These are phyloP conservation scores for Tychaedon coryphoeus DNA, from an alignment of 2,113 vertebrate genomes.

Conservation along the genomic window DNA sequence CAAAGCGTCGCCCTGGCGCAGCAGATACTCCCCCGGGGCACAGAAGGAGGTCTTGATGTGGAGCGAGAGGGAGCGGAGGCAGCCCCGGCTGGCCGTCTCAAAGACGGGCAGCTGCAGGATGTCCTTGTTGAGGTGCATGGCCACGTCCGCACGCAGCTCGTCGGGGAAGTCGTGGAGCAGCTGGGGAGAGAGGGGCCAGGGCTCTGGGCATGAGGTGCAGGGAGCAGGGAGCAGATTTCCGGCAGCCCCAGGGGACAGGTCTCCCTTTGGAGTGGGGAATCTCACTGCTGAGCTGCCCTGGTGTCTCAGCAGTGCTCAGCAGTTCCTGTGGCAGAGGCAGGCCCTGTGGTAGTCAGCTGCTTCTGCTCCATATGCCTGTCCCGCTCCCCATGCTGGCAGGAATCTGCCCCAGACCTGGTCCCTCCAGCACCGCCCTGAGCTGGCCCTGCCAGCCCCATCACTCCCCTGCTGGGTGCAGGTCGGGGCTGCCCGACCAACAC, in stretches of 20 bases:
- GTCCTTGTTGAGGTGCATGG: conserved; percentile 96
- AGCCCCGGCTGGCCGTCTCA: conserved; percentile 88
- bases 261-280: fast-evolving
- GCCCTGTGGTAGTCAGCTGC: not conserved
- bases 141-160: conserved; percentile 90
- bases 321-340: fast-evolving
- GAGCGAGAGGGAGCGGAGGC: conserved; percentile 90
- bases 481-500: fast-evolving
- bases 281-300: not conserved
- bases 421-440: not conserved
- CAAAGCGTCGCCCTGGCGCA: conserved; percentile 90
- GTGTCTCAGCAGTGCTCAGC: not conserved
- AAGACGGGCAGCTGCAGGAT: conserved; percentile 94
- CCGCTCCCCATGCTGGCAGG: fast-evolving
- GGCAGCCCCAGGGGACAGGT: not conserved
- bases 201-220: fast-evolving
- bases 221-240: not conserved
- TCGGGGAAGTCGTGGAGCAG: conserved; percentile 94
- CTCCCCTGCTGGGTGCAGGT: fast-evolving
- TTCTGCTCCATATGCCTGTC: not conserved
- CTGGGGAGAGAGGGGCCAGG: conserved; percentile 35
- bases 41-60: conserved; percentile 97
- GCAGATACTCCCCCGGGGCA: conserved; percentile 91
- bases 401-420: not conserved
- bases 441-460: too few species aligned